Base-by-base conservation (phyloP, 2,797 vertebrate species). In the Phaenicophaeus curvirostris region DNA sequence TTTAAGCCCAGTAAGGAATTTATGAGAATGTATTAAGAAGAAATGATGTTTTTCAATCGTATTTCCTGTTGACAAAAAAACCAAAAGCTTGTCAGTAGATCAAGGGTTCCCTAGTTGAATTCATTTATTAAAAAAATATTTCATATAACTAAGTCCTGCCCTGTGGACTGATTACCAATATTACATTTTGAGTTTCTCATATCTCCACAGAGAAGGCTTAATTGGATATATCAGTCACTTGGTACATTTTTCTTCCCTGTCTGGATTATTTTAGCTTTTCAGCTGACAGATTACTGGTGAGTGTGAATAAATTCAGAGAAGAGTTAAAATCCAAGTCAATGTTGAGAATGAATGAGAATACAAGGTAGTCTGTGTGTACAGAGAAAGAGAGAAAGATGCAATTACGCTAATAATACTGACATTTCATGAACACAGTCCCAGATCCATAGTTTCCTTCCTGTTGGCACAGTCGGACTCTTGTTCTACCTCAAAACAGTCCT, bases 111-210 rank as follows among this genome's bases (percentile, higher is more conserved):
- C 68, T 69, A 66, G 87, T 92, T 87, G n/a, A 92, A 94, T 84
- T 81, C 4, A 83, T 90, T 95, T 96, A 95, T 91, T 93, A 76
- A 95, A 94, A 95, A 87, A 85, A 66, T 95, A 95, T 93, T 94
- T 93, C 87, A 87, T 73, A 72, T 62, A 76, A 68, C 71, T 82
- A 39, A 55, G n/a, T 87, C 93, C 63, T 86, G 21, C 25, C 42
- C 30, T 63, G 65, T 81, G 57, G 63, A 84, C 71, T 85, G 79
- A 96, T 85, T 80, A 89, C 61, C 51, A 83, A 33, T 69, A 93
- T 89, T 86, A 74, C 41, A 62, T 81, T 94, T 74, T 88, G 83
- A 93, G 68, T 81, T 68, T 86, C 65, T 93, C 61, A 15, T 59
- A 81, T 58, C 82, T 93, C 85, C 69, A 62, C 76, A 80, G 79